Percentiles rank a stretch among this genome's conserved stretches.
Conservation (phyloP, 2,888 invertebrate species). For the Mesorhabditis spiculigera region DNA sequence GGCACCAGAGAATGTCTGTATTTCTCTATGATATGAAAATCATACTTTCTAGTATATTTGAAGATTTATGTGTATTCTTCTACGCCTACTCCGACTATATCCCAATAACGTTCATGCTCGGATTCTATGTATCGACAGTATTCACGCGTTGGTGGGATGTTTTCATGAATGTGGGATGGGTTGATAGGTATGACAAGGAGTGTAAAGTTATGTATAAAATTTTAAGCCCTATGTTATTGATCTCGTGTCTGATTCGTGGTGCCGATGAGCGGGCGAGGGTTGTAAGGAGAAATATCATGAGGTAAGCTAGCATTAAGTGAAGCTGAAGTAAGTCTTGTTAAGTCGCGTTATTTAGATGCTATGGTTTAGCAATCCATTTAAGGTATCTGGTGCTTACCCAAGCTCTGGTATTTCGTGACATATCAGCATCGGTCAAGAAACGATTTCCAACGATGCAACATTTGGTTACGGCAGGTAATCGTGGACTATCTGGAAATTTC, state of each 20-base stretch:
- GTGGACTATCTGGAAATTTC: neutral
- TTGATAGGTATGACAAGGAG: slow-evolving; percentile 43
- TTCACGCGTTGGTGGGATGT: slow-evolving; percentile 46
- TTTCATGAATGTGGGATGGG: slow-evolving; percentile 55
- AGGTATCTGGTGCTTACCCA: slow-evolving; percentile 49
- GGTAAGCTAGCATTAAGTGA: neutral
- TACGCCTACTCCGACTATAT: slow-evolving; percentile 53
- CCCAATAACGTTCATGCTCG: slow-evolving; percentile 52
- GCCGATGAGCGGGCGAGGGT: slow-evolving; percentile 36
- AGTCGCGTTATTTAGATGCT: neutral
- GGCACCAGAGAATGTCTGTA: slow-evolving; percentile 38
- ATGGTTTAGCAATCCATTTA: neutral
- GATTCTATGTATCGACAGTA: slow-evolving; percentile 54
- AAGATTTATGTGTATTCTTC: slow-evolving; percentile 49
- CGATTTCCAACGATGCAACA: slow-evolving; percentile 54
- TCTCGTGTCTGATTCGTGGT: slow-evolving; percentile 43
- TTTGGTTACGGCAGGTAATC: slow-evolving; percentile 46
- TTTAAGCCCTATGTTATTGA: slow-evolving; percentile 46
- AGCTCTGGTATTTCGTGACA: slow-evolving; percentile 45
- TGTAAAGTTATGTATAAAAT: neutral
- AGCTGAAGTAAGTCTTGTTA: too few species aligned
- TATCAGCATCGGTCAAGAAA: slow-evolving; percentile 47
- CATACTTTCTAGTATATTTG: slow-evolving; percentile 35
- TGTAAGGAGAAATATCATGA: slow-evolving; percentile 44
- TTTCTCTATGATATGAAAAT: slow-evolving; percentile 13